Base-by-base conservation (phyloP, 2,888 invertebrate species). In the Lithophane leautieri region DNA sequence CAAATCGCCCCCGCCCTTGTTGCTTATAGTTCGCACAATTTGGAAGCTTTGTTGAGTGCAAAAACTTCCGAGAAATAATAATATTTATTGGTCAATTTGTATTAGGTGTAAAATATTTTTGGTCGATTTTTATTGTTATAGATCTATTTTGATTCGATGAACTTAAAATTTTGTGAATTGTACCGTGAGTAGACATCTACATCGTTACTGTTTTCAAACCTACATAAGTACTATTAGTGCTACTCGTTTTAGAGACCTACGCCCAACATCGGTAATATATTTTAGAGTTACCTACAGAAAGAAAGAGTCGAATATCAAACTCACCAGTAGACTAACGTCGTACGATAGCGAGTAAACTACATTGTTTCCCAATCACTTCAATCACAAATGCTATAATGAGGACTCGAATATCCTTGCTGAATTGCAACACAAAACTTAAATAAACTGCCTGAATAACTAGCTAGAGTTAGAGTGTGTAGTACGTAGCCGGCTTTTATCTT, bases 1-100 rank as follows among this genome's bases (percentile, higher is more conserved):
- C 92, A 89, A 92, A 89, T 91, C 91, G 86, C 92, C 91, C 91
- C 90, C 90, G 89, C 90, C 89, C 88, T 86, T 86, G 81, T 83
- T 83, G 81, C 70, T 83, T 84, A 85, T 79, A 81, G 78, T 90
- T 87, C 89, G 88, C 86, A 88, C 89, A 91, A 91, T 93, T 93
- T 93, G 84, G 90, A 88, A 88, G 89, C 89, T 89, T 92, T 91
- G 89, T 89, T 88, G 81, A 86, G 83, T 78, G 52, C 76, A 82
- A 79, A 88, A 79, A 28, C 4, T 72, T 70, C 34, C 44, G 68
- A 61, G 54, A 65, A 73, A 50, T 79, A 74, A 79, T 81, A 73
- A 81, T 78, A 82, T 85, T 67, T 44, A 83, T 79, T 73, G 69
- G 67, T 75, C 52, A 79, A 78, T 70, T 78, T 78, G 40, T 11